phyloP scores from a whole-genome alignment of 2,113 vertebrate species.

The Rhea pennata region DNA sequence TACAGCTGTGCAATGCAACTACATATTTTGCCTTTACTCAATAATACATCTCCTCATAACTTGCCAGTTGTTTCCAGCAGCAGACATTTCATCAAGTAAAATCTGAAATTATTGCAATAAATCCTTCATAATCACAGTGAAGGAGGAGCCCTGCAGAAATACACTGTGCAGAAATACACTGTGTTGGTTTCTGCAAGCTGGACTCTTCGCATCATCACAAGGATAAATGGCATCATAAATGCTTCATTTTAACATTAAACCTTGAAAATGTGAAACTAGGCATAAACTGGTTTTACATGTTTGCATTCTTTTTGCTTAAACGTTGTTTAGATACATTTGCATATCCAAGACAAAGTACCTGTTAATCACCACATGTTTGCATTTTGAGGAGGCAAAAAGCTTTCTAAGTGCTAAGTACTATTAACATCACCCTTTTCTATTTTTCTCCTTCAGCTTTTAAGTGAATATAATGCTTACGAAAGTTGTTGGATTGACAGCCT shows the following conservation, averaged over 20 bases:
- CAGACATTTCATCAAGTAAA: neutral
- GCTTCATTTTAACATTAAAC: neutral
- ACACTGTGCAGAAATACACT: neutral
- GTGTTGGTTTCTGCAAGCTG: neutral
- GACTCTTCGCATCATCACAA: neutral
- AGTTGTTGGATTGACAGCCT: slow-evolving; percentile 65
- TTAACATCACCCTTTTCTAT: slow-evolving; percentile 49
- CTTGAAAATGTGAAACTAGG: neutral
- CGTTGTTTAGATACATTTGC: slow-evolving; percentile 30
- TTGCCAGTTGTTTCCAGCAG: neutral
- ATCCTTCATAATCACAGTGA: neutral
- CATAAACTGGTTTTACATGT: neutral
- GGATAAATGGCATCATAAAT: neutral
- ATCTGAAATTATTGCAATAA: neutral
- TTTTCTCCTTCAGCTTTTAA: slow-evolving; percentile 55
- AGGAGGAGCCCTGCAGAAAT: neutral
- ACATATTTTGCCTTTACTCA: neutral
- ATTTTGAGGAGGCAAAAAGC: slow-evolving; percentile 14
- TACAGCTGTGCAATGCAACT: neutral
- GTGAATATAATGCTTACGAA: slow-evolving; percentile 20
- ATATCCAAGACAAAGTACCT: slow-evolving; percentile 25
- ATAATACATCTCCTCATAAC: neutral
- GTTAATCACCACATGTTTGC: slow-evolving; percentile 41
- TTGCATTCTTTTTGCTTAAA: neutral
- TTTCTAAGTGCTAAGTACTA: slow-evolving; percentile 14